A percentile compares a stretch with the other conserved stretches of the same genome.
These are phyloP conservation scores for Heliconius hortense DNA, from an alignment of 2,888 invertebrate genomes.

Conservation along the genomic window DNA sequence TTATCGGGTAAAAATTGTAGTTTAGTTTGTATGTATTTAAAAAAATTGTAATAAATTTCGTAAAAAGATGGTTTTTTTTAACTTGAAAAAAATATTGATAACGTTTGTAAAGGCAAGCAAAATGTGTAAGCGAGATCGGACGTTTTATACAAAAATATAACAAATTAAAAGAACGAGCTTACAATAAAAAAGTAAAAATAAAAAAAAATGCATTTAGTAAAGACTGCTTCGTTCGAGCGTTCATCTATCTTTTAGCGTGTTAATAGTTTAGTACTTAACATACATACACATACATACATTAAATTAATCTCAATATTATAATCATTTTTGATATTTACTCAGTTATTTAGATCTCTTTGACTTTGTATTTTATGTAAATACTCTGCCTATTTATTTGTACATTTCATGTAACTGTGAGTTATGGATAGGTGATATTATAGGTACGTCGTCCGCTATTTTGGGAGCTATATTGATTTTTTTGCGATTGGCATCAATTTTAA, in stretches of 20 bases:
- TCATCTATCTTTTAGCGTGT: conserved; percentile 18
- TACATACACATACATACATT: conserved; percentile 15
- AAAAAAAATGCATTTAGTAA: conserved; percentile 28
- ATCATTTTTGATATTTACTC: conserved; percentile 21
- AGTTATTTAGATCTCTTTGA: conserved; percentile 31
- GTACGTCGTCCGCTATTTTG: conserved; percentile 14
- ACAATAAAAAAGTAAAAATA: conserved; percentile 8
- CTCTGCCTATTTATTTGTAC: conserved; percentile 33
- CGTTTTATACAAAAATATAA: background rate
- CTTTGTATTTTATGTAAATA: conserved; percentile 35
- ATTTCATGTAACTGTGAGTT: conserved; percentile 11
- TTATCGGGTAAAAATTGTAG: background rate
- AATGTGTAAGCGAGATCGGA: background rate
- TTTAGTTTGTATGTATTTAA: background rate
- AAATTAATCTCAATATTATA: conserved; percentile 22
- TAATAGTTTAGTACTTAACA: conserved; percentile 26
- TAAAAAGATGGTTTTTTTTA: background rate
- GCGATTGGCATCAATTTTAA: background rate
- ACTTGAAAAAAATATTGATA: background rate
- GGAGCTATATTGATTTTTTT: background rate
- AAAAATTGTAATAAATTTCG: background rate
- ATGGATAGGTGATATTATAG: background rate
- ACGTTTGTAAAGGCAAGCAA: background rate
- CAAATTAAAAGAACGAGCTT: conserved; percentile 1
- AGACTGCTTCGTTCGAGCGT: conserved; percentile 31